Evolutionary conservation across 2,888 invertebrate genomes (phyloP), one percentile per base, ranked within the genome.

Genomic region (Drosophila kanekoi): DNA sequence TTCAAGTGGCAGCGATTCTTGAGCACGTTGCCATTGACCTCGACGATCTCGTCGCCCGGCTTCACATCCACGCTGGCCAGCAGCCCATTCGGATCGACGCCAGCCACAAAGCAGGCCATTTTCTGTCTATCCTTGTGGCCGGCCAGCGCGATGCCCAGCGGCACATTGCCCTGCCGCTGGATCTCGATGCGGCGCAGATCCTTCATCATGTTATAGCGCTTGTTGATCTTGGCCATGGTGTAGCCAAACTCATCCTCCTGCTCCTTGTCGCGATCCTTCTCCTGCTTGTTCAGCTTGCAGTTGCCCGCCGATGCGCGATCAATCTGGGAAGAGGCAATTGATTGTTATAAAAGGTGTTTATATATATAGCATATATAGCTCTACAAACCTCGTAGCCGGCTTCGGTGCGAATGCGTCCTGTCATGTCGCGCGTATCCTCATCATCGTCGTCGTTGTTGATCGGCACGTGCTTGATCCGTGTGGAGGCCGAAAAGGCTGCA

Each of bases 91-190:
- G 98, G 97, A 92, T 98, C 96, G 57, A 99, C 94, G n/a, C 98
- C 99, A 81, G 98, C 98, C 32, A 99, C 95, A 92, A 98, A 98
- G 66, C 98, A 98, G 28, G 98, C 98, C 98, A 98, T 98, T 89
- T 96, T 96, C 90, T 95, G 96, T 48, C 98, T 94, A 93, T 99
- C 98, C 89, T 96, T 95, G 93, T 99, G 98, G 0, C 99, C 99
- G 0, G 98, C 98, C 77, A 99, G 93, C 59, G 97, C 97, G 72
- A 99, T 94, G 3, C 99, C 99, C 58, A 99, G 94, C 0, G 96
- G 96, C 0, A 96, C 96, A 64, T 95, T 94, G 28, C 94, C 94
- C 33, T 95, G 95, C 57, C 97, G 94, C 89, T 96, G 95, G 83
- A 98, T 92, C 77, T 95, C 96, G 32, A 91, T 56, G 72, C 82